Percentiles rank a stretch among this genome's conserved stretches.
These are phyloP conservation scores for Thalassoma bifasciatum DNA, from an alignment of 2,113 vertebrate genomes.

Conservation along the genomic window DNA sequence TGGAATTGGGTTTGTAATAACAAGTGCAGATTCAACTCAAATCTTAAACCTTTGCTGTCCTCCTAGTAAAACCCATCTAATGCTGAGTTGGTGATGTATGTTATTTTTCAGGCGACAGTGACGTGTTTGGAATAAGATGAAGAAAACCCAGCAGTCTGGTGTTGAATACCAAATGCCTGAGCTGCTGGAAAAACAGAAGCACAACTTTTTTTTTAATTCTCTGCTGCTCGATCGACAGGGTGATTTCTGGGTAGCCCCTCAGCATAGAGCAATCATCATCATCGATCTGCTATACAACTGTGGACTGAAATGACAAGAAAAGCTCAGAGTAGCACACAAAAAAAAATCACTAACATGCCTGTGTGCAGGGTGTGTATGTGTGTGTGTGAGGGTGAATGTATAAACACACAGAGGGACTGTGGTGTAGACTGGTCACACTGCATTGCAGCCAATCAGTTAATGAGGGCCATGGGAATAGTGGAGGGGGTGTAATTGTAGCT, in stretches of 20 bases:
- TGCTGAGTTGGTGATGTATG: no score
- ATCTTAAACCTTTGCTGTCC: no score
- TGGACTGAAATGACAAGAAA: constrained; percentile 12
- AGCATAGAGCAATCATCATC: neutral
- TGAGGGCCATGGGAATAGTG: constrained; percentile 68
- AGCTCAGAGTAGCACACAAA: neutral
- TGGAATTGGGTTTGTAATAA: no score
- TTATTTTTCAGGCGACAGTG: no score
- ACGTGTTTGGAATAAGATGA: neutral
- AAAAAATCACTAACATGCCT: neutral
- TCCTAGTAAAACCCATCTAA: no score
- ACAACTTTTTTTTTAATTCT: neutral
- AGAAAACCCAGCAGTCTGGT: neutral
- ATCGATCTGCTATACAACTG: neutral
- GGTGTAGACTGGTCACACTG: constrained; percentile 44
- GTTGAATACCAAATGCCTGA: neutral
- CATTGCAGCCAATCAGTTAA: constrained; percentile 69
- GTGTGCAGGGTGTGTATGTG: no score
- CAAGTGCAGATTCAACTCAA: no score
- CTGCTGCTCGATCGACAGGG: neutral
- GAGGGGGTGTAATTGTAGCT: constrained; percentile 48
- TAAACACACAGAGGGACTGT: constrained; percentile 32
- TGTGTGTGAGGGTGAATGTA: no score
- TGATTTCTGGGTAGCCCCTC: neutral
- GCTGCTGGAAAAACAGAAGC: neutral